Conservation (phyloP, 1,140 invertebrate genomes). For the Plodia interpunctella region DNA sequence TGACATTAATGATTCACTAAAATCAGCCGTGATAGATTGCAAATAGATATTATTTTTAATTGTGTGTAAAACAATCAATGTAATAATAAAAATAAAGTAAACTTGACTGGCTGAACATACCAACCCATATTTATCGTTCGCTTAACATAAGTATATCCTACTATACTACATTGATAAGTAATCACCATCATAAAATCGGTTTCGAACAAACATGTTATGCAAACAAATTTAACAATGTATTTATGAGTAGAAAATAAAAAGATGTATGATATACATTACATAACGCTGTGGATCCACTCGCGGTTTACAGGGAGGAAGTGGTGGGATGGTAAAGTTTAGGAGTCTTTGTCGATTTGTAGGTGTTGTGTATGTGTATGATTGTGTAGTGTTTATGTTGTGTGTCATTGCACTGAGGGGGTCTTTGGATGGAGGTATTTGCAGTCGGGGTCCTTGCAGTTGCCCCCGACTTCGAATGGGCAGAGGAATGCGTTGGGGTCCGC, state of each 20-base stretch:
- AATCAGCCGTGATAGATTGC: neutral
- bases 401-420: conserved; percentile 42
- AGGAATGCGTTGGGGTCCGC: conserved; percentile 69
- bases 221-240: too few relatives aligned
- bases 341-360: conserved; percentile 21
- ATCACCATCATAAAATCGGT: too few relatives aligned
- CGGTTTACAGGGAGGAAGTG: conserved; percentile 18
- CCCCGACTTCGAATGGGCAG: conserved; percentile 71
- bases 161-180: too few relatives aligned
- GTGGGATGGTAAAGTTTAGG: conserved; percentile 14
- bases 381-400: conserved; percentile 20
- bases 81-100: too few relatives aligned
- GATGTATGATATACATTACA: conserved; percentile 58
- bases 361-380: conserved; percentile 30
- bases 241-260: conserved; percentile 13
- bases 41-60: neutral
- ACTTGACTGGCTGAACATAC: too few relatives aligned
- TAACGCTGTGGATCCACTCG: conserved; percentile 39
- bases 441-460: conserved; percentile 69
- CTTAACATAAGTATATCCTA: too few relatives aligned
- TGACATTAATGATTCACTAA: too few relatives aligned
- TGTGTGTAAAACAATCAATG: too few relatives aligned
- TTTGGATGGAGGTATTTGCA: conserved; percentile 73
- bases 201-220: too few relatives aligned
- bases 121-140: too few relatives aligned